A percentile compares a stretch with the other conserved stretches of the same genome.
phyloP scores from a whole-genome alignment of 2,888 invertebrate species.

The Invenusta paracnida region DNA sequence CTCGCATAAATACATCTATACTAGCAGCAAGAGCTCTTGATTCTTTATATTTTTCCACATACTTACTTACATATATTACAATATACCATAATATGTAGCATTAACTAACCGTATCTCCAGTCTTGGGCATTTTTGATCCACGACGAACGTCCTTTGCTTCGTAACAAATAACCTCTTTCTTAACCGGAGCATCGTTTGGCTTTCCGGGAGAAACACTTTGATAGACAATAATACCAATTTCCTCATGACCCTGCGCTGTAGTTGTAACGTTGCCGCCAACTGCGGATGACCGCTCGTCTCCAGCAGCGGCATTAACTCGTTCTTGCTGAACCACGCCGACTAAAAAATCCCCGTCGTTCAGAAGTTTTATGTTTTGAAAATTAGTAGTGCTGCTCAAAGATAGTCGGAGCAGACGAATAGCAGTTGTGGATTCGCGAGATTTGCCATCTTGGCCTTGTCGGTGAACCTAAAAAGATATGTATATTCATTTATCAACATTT shows the following conservation, averaged over 20 bases:
- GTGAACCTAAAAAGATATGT: neutral
- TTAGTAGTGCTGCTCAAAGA: neutral
- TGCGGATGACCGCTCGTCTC: neutral
- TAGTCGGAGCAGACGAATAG: neutral
- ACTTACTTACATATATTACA: neutral
- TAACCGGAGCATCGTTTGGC: neutral
- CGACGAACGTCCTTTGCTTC: slow-evolving; percentile 61
- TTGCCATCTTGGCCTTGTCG: neutral
- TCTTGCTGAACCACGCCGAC: neutral
- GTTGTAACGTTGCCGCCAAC: no score
- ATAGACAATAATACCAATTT: neutral
- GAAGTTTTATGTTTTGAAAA: neutral
- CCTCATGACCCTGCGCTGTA: neutral
- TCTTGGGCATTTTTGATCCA: neutral
- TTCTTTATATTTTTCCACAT: no score
- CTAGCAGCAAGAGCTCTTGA: no score
- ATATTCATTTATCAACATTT: no score
- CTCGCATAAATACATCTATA: no score
- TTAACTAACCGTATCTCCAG: neutral
- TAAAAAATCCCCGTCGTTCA: neutral
- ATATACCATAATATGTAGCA: neutral
- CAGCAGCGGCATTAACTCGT: neutral
- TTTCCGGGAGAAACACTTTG: neutral
- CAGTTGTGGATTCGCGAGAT: neutral
- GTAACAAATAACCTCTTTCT: slow-evolving; percentile 72